Evolutionary conservation across 53 echinoderm and acorn worm species (phyloP).

Genomic region (Glandiceps talaboti): DNA sequence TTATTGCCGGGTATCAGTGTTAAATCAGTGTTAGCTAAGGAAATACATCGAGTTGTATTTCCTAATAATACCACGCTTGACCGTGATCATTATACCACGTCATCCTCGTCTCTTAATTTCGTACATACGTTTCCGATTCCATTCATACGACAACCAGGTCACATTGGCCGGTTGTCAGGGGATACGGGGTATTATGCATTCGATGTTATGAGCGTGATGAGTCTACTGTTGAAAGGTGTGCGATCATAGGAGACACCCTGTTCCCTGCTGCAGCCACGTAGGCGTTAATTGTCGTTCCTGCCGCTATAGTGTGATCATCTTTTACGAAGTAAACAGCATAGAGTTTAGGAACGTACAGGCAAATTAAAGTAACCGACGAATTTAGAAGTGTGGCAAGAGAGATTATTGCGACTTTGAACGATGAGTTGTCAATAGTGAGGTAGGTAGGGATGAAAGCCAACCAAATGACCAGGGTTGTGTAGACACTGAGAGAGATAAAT

Average conservation of each 20-base stretch:
- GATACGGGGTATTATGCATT: not conserved
- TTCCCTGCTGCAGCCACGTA: not conserved
- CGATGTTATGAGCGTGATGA: not conserved
- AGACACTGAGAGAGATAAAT: conserved; percentile 33
- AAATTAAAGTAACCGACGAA: not conserved
- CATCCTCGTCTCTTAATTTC: too few relatives aligned
- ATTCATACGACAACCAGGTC: too few relatives aligned
- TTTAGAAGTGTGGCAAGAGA: conserved; percentile 5
- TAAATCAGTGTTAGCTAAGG: too few relatives aligned
- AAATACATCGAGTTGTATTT: too few relatives aligned
- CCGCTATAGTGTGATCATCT: not conserved
- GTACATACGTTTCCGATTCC: too few relatives aligned
- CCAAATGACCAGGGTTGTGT: conserved; percentile 23
- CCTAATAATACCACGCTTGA: too few relatives aligned
- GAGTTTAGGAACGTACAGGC: conserved; percentile 8
- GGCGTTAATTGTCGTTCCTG: not conserved
- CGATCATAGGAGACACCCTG: not conserved
- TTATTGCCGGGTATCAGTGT: too few relatives aligned
- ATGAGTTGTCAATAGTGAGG: not conserved
- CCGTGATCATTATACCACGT: too few relatives aligned
- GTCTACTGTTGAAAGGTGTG: not conserved
- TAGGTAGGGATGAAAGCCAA: conserved; percentile 27
- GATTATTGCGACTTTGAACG: conserved; percentile 19
- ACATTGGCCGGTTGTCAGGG: too few relatives aligned
- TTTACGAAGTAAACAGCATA: conserved; percentile 2